Evolutionary conservation across 2,113 vertebrate species (phyloP), one percentile per base, ranked within the genome.

Genomic region (Podarcis muralis): DNA sequence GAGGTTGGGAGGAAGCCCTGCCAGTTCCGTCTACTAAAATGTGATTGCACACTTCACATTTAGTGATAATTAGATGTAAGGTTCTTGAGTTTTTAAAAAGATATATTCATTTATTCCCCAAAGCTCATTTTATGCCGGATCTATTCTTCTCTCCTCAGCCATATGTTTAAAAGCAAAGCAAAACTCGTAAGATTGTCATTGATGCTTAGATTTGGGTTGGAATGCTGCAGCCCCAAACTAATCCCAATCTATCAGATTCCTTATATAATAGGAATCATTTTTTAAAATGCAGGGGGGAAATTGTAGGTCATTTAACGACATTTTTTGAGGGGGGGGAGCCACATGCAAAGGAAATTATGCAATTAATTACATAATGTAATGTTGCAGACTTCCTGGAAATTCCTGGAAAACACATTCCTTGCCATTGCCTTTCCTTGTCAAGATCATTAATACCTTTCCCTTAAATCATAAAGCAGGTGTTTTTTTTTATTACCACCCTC

Each of bases 1-100:
- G 35, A 43, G 27, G 66, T 35, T 22, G 53, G 32, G 22, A 57
- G 93, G 6, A 87, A 92, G 92, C 95, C 69, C 83, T 90, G 91
- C 84, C 87, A 76, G 83, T 94, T 95, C 92, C 92, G 89, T 96
- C 96, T 96, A 94, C 82, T 92, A 95, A 95, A 94, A 93, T 82
- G 91, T 75, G 90, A 96, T 95, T 94, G 81, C 90, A 85, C 90
- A 3, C 7, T 89, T 95, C 89, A 72, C 93, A 85, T 87, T 93
- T 93, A 83, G 90, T 53, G 81, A 87, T 96, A 93, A 96, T 94
- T 95, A 85, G 88, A 93, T 91, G 91, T 87, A 89, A 85, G 68
- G 83, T 90, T 87, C 25, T 81, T 92, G 83, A 89, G 80, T 37
- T 4, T 91, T 93, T 92, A 48, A 18, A 32, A 23, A 84, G 81